Conservation (phyloP, 30 jellyfish, hydroid and myxozoan genomes). For the Nemopilema nomurai region DNA sequence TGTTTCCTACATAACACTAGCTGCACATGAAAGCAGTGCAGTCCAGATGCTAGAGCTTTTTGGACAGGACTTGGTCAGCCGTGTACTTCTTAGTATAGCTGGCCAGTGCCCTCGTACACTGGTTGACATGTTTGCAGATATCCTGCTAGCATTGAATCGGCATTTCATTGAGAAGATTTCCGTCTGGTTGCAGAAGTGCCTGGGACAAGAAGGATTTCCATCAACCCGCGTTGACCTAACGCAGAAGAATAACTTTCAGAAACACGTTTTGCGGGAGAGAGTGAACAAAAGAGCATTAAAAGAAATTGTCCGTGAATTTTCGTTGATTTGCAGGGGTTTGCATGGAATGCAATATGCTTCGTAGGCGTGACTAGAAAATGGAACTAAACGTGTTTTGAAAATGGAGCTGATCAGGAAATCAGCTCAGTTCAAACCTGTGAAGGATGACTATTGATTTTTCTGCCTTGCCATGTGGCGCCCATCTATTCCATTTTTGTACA, state of each 20-base stretch:
- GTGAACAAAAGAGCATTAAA: constrained; percentile 66
- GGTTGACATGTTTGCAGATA: constrained; percentile 73
- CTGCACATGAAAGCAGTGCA: constrained; percentile 34
- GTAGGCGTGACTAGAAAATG: neutral
- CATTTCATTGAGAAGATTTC: constrained; percentile 38
- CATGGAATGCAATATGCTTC: constrained; percentile 68
- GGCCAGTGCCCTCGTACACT: constrained; percentile 78
- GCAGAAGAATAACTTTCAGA: constrained; percentile 76
- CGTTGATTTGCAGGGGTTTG: constrained; percentile 84
- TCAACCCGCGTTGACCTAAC: constrained; percentile 40
- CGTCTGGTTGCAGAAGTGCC: constrained; percentile 59
- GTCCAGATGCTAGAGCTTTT: constrained; percentile 43
- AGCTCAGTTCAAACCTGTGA: no score
- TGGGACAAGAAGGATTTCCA: constrained; percentile 69
- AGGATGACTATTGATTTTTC: no score
- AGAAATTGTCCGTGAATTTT: constrained; percentile 78
- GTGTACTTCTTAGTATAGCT: constrained; percentile 67
- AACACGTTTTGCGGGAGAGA: constrained; percentile 60
- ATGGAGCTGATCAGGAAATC: no score
- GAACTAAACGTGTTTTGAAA: neutral
- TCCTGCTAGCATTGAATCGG: constrained; percentile 66
- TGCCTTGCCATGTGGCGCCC: no score
- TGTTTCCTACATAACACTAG: constrained; percentile 47
- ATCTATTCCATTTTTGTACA: no score
- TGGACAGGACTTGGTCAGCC: constrained; percentile 73